Evolutionary conservation across 2,797 vertebrate genomes (phyloP).

Genomic region (Megaceryle alcyon): DNA sequence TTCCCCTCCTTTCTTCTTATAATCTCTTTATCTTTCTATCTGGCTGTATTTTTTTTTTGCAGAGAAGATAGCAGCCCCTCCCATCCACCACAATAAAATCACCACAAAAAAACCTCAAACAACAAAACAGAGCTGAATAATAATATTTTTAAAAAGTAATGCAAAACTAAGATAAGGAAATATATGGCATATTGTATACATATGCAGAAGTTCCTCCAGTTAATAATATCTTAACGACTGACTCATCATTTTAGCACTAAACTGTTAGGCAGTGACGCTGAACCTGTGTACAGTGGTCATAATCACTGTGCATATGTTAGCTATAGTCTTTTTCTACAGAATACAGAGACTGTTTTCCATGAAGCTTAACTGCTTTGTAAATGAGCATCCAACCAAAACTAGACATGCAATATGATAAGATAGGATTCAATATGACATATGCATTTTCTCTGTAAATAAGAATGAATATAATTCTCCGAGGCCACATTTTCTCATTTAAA

Average conservation of each 20-base stretch:
- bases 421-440: not conserved
- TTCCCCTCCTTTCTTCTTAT: not conserved
- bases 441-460: not conserved
- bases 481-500: not conserved
- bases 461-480: not conserved
- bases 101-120: not conserved
- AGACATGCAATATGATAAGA: not conserved
- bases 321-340: not conserved
- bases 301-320: not conserved
- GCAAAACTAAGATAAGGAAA: not conserved
- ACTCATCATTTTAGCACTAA: not conserved
- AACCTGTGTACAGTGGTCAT: not conserved
- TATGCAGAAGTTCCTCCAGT: not conserved
- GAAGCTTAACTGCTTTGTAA: not conserved
- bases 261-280: not conserved
- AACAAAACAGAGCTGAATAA: not conserved
- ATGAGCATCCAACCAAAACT: not conserved
- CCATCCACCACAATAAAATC: not conserved
- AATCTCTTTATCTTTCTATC: not conserved
- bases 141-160: too few species aligned
- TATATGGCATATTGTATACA: not conserved
- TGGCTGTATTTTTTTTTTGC: not conserved
- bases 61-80: not conserved
- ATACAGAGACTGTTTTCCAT: not conserved
- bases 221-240: not conserved